Conservation (phyloP, 2,797 vertebrate genomes). For the Vireo griseus region DNA sequence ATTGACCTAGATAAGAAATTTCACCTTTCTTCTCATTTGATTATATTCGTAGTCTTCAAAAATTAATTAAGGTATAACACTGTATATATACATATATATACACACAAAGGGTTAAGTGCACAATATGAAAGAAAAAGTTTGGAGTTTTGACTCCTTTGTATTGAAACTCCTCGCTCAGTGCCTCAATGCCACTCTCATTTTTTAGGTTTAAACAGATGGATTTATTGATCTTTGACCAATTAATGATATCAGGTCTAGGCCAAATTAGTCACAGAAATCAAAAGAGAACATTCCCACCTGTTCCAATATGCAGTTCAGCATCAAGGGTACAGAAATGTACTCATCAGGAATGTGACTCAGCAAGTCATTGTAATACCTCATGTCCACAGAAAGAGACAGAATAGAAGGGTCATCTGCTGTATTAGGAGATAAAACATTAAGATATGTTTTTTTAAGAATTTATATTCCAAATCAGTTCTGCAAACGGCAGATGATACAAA, state of each 20-base stretch:
- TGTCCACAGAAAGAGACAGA: constrained; percentile 74
- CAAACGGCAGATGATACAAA: neutral
- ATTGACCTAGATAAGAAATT: neutral
- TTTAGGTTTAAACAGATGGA: neutral
- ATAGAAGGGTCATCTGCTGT: neutral
- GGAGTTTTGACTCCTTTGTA: neutral
- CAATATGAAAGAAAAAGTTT: neutral
- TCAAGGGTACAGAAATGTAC: constrained; percentile 81
- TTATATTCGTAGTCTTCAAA: neutral
- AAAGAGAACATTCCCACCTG: constrained; percentile 77
- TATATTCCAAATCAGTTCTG: neutral
- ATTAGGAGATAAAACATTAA: neutral
- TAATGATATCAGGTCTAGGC: neutral
- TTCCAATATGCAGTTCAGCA: constrained; percentile 87
- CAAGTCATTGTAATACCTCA: constrained; percentile 84
- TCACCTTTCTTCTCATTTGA: neutral
- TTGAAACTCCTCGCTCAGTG: neutral
- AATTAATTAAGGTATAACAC: neutral
- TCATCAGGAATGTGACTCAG: constrained; percentile 82
- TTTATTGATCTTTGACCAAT: neutral
- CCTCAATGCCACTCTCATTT: neutral
- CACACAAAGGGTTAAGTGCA: neutral
- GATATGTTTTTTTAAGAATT: neutral
- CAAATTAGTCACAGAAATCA: neutral
- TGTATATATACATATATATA: neutral